Percentiles rank a stretch among this genome's conserved stretches.
These are phyloP conservation scores for Pseudonaja textilis DNA, from an alignment of 2,113 vertebrate genomes.

Conservation along the genomic window DNA sequence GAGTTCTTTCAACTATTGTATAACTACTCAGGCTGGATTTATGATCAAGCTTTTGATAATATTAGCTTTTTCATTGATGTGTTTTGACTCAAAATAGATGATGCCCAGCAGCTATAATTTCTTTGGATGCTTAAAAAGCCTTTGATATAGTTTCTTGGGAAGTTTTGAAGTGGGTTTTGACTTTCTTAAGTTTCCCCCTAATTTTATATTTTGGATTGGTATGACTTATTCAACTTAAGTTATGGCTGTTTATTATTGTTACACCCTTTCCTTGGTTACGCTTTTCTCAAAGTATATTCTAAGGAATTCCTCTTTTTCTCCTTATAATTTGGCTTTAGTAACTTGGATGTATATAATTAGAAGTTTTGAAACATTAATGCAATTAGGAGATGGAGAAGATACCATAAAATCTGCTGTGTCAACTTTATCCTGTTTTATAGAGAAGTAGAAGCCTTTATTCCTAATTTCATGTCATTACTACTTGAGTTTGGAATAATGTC, in stretches of 20 bases:
- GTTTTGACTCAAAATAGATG: neutral
- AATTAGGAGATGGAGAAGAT: neutral
- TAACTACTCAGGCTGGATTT: neutral
- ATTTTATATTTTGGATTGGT: neutral
- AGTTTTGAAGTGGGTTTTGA: neutral
- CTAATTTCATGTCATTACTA: neutral
- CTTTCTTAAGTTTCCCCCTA: neutral
- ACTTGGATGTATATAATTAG: neutral
- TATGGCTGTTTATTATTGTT: neutral
- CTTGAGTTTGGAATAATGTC: neutral
- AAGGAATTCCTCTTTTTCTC: neutral
- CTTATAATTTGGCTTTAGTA: neutral
- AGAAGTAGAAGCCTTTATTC: neutral
- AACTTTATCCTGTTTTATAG: neutral
- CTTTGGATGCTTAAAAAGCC: neutral
- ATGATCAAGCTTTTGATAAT: neutral
- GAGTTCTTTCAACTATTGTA: neutral
- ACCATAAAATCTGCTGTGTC: neutral
- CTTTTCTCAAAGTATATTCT: neutral
- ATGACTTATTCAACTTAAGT: neutral
- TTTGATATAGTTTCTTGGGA: neutral
- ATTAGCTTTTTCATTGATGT: neutral
- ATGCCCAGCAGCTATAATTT: neutral
- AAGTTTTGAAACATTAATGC: neutral
- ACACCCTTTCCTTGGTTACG: neutral